Evolutionary conservation across 2,797 vertebrate genomes (phyloP), one percentile per base, ranked within the genome.

Genomic region (Cossypha heuglini): DNA sequence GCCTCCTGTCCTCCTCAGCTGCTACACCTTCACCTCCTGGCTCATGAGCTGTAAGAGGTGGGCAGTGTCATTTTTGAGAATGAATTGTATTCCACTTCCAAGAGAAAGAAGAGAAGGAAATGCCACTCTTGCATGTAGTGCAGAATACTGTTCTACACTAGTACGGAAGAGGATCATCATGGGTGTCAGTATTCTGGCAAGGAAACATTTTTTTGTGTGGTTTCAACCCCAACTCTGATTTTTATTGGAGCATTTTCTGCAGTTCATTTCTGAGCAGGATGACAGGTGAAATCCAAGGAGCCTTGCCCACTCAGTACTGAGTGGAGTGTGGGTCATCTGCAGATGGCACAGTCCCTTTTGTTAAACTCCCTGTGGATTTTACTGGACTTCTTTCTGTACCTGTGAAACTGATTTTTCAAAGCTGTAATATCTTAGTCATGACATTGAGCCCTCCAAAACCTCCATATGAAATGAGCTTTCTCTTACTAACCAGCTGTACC

Each of bases 131-230:
- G n/a, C 31, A 37, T 0, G 0, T n/a, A 55, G 33, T 48, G 46
- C 43, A 69, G 81, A 76, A 69, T 58, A 35, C 58, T 78, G 31
- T 82, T 57, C 68, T 66, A 10, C 29, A 31, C 24, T 20, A 45
- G 52, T 45, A 26, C 18, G 9, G 37, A 51, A 46, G 24, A 88
- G 31, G 10, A 45, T 62, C 19, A 28, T 49, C 8, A 5, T 67
- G 26, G 16, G 35, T 80, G 37, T 76, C 80, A 51, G 42, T 95
- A 87, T 96, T 96, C 93, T 84, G 81, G 73, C 81, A 94, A 93
- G 80, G 63, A 97, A 93, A 76, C 21, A 9, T 3, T 4, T 72
- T 45, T 73, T 89, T 55, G 22, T 68, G 11, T 85, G 16, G 49
- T 95, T 94, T 76, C 93, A 94, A 91, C 45, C 35, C 28, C 37